Conservation (phyloP, 2,113 vertebrate species). For the Jacana jacana region DNA sequence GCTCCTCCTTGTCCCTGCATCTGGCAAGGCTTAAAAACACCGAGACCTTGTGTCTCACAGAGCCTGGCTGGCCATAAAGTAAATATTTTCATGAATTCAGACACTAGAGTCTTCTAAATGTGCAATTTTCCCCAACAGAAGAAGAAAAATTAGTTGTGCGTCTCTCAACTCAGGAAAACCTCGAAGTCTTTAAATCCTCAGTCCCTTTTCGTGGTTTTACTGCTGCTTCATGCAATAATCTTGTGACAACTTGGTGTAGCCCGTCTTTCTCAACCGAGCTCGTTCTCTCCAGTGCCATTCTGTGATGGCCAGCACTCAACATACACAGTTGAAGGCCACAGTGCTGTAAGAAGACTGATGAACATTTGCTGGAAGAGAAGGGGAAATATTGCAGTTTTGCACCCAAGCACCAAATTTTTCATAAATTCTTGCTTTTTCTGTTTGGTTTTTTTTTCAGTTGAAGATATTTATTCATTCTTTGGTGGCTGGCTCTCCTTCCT, state of each 20-base stretch:
- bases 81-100: no score
- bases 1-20: no score
- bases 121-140: no score
- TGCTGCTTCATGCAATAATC: not conserved
- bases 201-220: not conserved
- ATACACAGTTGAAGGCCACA: not conserved
- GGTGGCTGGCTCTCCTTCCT: not conserved
- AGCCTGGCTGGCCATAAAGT: no score
- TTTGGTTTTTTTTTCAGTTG: not conserved
- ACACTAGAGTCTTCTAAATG: no score
- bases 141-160: no score
- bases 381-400: not conserved
- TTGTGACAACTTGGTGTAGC: not conserved
- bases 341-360: not conserved
- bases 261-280: not conserved
- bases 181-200: not conserved
- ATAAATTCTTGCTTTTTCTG: not conserved
- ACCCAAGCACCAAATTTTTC: not conserved
- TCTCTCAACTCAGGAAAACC: no score
- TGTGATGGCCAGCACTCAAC: not conserved
- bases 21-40: no score
- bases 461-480: not conserved
- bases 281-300: rapidly evolving
- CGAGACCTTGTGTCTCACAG: no score
- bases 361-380: not conserved